phyloP scores from a whole-genome alignment of 2,113 vertebrate genomes.

The Ornithorhynchus anatinus region DNA sequence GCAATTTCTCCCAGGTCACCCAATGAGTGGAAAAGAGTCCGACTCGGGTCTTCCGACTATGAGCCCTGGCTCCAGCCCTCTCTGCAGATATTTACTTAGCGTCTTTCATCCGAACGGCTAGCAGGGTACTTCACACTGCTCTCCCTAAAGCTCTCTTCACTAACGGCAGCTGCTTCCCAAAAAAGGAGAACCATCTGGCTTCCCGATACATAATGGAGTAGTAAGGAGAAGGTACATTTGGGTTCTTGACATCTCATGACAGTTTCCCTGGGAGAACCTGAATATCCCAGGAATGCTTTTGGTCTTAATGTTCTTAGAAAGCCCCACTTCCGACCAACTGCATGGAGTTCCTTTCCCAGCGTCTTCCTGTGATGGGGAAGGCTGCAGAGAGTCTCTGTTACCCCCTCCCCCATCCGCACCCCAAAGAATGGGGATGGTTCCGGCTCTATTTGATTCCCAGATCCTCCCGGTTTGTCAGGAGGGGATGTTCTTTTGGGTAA shows the following conservation, averaged over 20 bases:
- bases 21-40: background rate
- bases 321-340: background rate
- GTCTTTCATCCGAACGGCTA: background rate
- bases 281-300: background rate
- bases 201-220: background rate
- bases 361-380: background rate
- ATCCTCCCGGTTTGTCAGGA: too few species aligned
- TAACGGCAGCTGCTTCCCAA: rapidly evolving
- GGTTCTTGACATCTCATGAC: background rate
- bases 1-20: background rate
- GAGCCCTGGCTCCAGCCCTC: background rate
- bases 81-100: background rate
- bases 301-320: background rate
- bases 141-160: background rate
- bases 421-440: too few species aligned
- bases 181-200: background rate
- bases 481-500: too few species aligned
- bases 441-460: too few species aligned
- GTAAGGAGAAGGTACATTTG: background rate
- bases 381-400: too few species aligned
- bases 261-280: background rate
- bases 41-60: background rate
- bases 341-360: background rate
- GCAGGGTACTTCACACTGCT: background rate
- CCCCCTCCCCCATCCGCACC: too few species aligned